Evolutionary conservation across 2,888 invertebrate species (phyloP), one percentile per base, ranked within the genome.

Genomic region (Emmelina monodactyla): DNA sequence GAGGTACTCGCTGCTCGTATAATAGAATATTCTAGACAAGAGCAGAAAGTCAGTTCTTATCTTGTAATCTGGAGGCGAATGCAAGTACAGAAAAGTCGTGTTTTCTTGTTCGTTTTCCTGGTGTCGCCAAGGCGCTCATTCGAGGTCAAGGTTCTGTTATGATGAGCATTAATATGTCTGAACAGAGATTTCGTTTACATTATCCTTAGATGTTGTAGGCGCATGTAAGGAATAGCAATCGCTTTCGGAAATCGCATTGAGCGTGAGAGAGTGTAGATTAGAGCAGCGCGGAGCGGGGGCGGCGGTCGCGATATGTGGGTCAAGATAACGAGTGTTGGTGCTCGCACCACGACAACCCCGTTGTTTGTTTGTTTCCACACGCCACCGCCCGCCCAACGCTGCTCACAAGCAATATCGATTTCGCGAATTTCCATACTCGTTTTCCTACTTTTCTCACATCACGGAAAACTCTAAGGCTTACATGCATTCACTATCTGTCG

Each of bases 121-220:
- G 57, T 55, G 50, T 47, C 58, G 53, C 54, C 49, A 51, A 56
- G 42, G 46, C 38, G 49, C 46, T 47, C 48, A 52, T 59, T 60
- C 58, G 58, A 57, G 69, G 75, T 72, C 76, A 73, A 72, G 73
- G 76, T 62, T 62, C 46, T 67, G 63, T 66, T 65, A 63, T 65
- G 65, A 66, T 67, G 55, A 51, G 25, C 9, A 25, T 7, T n/a
- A 10, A 6, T 25, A 25, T 25, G 25, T n/a, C 9, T 25, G 11
- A n/a, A n/a, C 11, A 25, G 3, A 3, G 25, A n/a, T n/a, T n/a
- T n/a, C n/a, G n/a, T n/a, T n/a, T n/a, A n/a, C n/a, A n/a, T n/a
- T n/a, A n/a, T n/a, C n/a, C n/a, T 32, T 22, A 29, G 28, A 16
- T 35, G 34, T 28, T 28, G 22, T 16, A 19, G n/a, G n/a, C n/a